Conservation (phyloP, 1,140 invertebrate species). For the Conus betulinus region DNA sequence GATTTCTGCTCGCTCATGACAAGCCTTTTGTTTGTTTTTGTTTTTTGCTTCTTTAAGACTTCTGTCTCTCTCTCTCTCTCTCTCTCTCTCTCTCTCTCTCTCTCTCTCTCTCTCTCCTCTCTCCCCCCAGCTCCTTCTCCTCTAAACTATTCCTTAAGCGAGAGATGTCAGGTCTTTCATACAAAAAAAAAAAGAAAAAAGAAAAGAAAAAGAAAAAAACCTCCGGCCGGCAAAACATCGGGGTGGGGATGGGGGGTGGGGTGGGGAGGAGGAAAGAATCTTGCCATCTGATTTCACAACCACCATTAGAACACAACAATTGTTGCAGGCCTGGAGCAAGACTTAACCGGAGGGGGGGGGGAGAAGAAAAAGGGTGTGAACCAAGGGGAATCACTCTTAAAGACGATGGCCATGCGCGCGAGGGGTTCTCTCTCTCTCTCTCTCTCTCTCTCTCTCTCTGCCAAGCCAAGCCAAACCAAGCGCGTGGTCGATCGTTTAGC, state of each 20-base stretch:
- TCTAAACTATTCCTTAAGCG: not conserved
- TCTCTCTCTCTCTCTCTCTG: no score
- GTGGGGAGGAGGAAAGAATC: no score
- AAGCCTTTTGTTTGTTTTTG: no score
- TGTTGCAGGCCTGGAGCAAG: not conserved
- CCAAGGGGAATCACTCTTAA: constrained; percentile 12
- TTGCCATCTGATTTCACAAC: constrained; percentile 16
- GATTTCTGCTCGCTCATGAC: no score
- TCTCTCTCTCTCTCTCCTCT: not conserved
- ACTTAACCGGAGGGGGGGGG: not conserved
- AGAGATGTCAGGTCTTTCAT: not conserved
- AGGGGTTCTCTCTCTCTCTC: not conserved
- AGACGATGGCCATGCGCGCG: not conserved
- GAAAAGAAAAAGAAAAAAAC: not conserved
- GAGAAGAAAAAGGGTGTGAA: not conserved
- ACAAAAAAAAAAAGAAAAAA: no score
- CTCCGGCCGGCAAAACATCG: not conserved
- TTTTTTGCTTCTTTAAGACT: no score
- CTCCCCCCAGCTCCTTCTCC: not conserved
- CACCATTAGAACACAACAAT: constrained; percentile 12
- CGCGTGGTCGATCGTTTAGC: constrained; percentile 9
- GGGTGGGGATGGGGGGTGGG: no score
- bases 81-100: no score
- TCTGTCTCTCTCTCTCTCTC: no score
- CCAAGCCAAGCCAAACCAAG: no score